Conservation (phyloP, 2,797 vertebrate genomes). For the Limnodromus scolopaceus region DNA sequence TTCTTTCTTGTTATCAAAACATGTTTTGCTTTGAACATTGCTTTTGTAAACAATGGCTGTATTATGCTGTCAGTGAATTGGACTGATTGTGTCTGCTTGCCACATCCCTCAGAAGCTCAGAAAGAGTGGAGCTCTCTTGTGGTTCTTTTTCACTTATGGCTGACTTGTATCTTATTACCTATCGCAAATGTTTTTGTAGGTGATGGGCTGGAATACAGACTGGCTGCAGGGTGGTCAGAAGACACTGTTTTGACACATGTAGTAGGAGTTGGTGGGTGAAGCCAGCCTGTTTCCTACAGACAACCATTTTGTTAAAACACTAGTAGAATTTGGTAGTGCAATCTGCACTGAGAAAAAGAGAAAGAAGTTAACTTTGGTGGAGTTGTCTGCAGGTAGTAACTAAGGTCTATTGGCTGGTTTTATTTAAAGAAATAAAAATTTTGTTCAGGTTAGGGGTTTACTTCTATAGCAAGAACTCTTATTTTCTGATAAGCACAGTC, state of each 20-base stretch:
- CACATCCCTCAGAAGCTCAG: not conserved
- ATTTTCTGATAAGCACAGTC: not conserved
- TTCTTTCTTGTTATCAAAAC: conserved; percentile 9
- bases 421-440: not conserved
- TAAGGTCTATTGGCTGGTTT: not conserved
- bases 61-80: conserved; percentile 33
- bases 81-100: not conserved
- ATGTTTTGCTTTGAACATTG: conserved; percentile 21
- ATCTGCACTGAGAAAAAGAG: not conserved
- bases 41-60: not conserved
- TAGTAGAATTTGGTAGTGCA: not conserved
- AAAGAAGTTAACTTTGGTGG: not conserved
- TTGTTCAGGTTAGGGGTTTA: not conserved
- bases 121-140: not conserved
- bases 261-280: not conserved
- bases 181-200: not conserved
- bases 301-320: not conserved
- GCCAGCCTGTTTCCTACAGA: not conserved
- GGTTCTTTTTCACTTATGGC: not conserved
- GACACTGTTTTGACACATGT: not conserved
- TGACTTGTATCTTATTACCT: not conserved
- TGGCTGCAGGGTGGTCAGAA: not conserved
- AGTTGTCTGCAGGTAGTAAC: not conserved
- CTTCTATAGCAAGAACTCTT: not conserved
- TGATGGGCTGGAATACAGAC: not conserved